Conservation (phyloP, 1,140 invertebrate genomes). For the Zaprionus lachaisei region DNA sequence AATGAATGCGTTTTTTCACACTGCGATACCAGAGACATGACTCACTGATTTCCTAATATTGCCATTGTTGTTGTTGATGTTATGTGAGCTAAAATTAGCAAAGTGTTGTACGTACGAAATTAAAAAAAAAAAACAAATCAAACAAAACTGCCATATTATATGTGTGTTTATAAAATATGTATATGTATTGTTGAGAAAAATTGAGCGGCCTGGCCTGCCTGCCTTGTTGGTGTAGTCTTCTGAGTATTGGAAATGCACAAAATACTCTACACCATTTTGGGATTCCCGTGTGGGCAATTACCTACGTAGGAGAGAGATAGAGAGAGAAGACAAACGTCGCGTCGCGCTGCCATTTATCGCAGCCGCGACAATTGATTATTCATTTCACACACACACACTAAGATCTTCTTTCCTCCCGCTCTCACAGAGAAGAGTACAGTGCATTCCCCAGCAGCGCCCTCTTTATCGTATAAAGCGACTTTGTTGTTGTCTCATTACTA, state of each 20-base stretch:
- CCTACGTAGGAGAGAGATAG: constrained; percentile 8
- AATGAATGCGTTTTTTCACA: constrained; percentile 24
- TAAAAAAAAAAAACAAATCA: constrained; percentile 28
- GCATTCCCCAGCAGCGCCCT: constrained; percentile 24
- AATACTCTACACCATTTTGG: constrained; percentile 51
- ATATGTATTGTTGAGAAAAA: constrained; percentile 29
- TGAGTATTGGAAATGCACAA: constrained; percentile 38
- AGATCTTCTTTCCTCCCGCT: constrained; percentile 1
- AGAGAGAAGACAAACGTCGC: constrained; percentile 4
- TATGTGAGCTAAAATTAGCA: constrained; percentile 62
- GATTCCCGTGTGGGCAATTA: constrained; percentile 78
- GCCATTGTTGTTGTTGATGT: constrained; percentile 17
- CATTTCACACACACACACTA: constrained; percentile 49
- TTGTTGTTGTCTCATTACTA: constrained; percentile 34
- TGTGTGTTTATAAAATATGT: constrained; percentile 23
- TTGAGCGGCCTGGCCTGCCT: constrained; percentile 10
- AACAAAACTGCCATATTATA: constrained; percentile 55
- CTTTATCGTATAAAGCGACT: constrained; percentile 21
- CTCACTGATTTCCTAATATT: constrained; percentile 42
- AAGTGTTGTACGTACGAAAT: constrained; percentile 61
- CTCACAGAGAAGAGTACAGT: background rate
- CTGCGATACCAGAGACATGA: constrained; percentile 30
- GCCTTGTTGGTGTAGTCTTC: constrained; percentile 6
- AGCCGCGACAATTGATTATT: constrained; percentile 74
- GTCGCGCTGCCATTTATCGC: constrained; percentile 32